phyloP scores from a whole-genome alignment of 2,888 invertebrate species.

The Calameuta idolon region DNA sequence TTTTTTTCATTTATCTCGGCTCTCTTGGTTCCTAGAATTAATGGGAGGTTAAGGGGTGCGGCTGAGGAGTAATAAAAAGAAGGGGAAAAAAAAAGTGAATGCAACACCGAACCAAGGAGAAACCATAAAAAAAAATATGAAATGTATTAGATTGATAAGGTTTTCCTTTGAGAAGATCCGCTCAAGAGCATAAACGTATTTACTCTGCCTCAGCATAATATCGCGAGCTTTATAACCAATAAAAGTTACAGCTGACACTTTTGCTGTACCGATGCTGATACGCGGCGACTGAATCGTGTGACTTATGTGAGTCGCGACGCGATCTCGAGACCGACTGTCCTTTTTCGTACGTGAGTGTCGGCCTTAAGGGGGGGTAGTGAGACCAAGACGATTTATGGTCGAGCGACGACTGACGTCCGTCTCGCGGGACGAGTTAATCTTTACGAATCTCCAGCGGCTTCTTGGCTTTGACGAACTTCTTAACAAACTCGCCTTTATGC shows the following conservation, averaged over 20 bases:
- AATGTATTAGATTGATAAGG: constrained; percentile 61
- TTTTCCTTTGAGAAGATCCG: constrained; percentile 22
- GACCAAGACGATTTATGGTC: constrained; percentile 1
- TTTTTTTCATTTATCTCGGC: background rate
- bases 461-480: background rate
- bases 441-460: background rate
- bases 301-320: background rate
- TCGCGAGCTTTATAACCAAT: constrained; percentile 60
- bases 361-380: background rate
- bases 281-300: constrained; percentile 1
- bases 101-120: background rate
- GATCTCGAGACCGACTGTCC: background rate
- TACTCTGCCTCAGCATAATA: constrained; percentile 59
- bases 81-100: background rate
- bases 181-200: constrained; percentile 51
- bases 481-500: background rate
- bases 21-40: background rate
- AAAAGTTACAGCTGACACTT: constrained; percentile 63
- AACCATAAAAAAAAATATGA: constrained; percentile 56
- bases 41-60: background rate
- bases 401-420: background rate
- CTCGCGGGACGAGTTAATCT: background rate
- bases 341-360: constrained; percentile 3
- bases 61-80: background rate
- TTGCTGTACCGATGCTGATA: constrained; percentile 37